Evolutionary conservation across 2,797 vertebrate genomes (phyloP).

Genomic region (Pseudomugil tenellus): DNA sequence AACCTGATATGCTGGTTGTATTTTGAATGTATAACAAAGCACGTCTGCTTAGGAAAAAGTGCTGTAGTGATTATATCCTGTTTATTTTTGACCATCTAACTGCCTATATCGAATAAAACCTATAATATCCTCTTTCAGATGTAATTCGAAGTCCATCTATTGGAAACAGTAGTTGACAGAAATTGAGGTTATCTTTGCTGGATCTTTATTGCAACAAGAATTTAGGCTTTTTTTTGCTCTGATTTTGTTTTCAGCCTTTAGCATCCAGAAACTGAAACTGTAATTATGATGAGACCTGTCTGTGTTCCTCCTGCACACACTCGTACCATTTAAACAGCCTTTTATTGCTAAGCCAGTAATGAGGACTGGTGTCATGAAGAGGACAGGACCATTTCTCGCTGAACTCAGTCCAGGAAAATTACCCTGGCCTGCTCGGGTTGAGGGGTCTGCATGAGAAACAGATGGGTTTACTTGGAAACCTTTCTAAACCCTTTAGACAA

Average conservation of each 20-base stretch:
- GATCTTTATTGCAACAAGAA: not conserved
- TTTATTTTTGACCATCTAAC: no score
- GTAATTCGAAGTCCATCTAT: not conserved
- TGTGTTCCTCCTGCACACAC: not conserved
- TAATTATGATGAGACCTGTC: not conserved
- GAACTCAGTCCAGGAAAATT: conserved; percentile 4
- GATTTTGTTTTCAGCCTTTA: not conserved
- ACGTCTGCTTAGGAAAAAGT: not conserved
- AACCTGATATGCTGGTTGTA: not conserved
- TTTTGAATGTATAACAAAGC: not conserved
- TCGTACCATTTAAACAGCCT: not conserved
- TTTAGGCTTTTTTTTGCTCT: not conserved
- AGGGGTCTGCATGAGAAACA: conserved; percentile 7
- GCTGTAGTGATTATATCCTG: not conserved
- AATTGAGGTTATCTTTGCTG: not conserved
- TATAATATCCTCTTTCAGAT: not conserved
- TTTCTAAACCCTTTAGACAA: conserved; percentile 26
- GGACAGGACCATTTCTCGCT: not conserved
- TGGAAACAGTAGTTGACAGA: not conserved
- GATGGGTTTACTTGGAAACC: conserved; percentile 29
- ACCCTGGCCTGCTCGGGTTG: not conserved
- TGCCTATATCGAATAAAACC: no score
- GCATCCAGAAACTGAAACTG: not conserved
- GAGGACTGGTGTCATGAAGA: not conserved
- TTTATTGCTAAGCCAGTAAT: not conserved